Conservation (phyloP, 2,888 invertebrate species). For the Dasysyrphus tricinctus region DNA sequence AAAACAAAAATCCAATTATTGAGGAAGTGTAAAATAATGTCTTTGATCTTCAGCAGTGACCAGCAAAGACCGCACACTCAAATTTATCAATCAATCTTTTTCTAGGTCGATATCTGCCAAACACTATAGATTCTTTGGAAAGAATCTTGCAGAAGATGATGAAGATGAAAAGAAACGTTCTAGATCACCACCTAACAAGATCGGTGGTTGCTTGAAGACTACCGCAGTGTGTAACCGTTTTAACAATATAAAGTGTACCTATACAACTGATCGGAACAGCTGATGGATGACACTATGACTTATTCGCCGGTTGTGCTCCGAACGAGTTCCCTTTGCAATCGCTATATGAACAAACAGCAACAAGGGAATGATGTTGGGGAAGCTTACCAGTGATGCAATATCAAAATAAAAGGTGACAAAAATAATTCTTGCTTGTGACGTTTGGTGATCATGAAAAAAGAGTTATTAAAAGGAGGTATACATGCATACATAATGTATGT, state of each 20-base stretch:
- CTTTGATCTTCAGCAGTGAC: background rate
- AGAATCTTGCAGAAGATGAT: background rate
- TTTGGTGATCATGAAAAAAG: constrained; percentile 3
- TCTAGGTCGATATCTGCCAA: background rate
- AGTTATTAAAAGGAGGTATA: background rate
- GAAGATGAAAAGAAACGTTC: constrained; percentile 49
- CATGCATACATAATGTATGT: background rate
- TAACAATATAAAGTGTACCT: constrained; percentile 68
- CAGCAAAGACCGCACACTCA: background rate
- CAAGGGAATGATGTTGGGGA: background rate
- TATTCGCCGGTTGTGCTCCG: constrained; percentile 48
- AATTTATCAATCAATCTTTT: constrained; percentile 13
- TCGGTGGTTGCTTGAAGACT: constrained; percentile 73
- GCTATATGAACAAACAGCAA: background rate
- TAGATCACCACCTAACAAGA: constrained; percentile 62
- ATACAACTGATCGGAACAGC: constrained; percentile 56
- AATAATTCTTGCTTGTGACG: constrained; percentile 11
- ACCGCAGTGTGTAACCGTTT: constrained; percentile 65
- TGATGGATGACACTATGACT: constrained; percentile 53
- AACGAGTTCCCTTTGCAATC: constrained; percentile 53
- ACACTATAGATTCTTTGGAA: background rate
- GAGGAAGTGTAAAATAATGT: background rate
- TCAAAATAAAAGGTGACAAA: background rate
- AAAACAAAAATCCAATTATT: too few relatives aligned
- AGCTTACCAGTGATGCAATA: background rate